A percentile compares a stretch with the other conserved stretches of the same genome.
phyloP scores from a whole-genome alignment of 2,888 invertebrate genomes.

The Penaeus monodon region DNA sequence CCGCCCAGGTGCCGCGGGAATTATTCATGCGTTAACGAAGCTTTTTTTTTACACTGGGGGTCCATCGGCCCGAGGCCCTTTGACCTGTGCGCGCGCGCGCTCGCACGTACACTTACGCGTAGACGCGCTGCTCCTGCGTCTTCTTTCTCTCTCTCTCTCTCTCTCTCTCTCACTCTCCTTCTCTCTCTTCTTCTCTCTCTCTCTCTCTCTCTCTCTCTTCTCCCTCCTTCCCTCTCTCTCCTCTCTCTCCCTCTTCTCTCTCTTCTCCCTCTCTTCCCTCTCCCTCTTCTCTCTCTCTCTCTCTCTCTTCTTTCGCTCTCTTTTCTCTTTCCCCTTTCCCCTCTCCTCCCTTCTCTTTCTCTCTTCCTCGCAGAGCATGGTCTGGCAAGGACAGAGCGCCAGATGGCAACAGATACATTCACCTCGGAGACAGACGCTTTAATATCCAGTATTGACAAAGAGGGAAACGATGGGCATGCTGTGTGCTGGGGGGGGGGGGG shows the following conservation, averaged over 20 bases:
- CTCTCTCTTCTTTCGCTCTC: too few relatives aligned
- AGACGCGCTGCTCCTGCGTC: not conserved
- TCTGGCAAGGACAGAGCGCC: too few relatives aligned
- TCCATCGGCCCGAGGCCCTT: too few relatives aligned
- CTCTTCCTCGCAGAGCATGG: too few relatives aligned
- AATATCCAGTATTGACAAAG: too few relatives aligned
- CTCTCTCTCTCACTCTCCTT: not conserved
- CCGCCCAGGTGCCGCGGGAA: not conserved
- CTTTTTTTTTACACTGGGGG: too few relatives aligned
- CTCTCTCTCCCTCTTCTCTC: not conserved
- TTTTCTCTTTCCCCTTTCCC: not conserved
- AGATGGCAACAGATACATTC: too few relatives aligned
- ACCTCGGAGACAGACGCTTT: too few relatives aligned
- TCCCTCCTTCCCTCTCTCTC: slow-evolving; percentile 8
- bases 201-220: slow-evolving; percentile 30
- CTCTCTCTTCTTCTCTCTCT: slow-evolving; percentile 24
- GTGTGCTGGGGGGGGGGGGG: too few relatives aligned
- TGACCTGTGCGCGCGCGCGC: not conserved
- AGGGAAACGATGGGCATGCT: too few relatives aligned
- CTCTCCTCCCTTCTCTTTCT: not conserved
- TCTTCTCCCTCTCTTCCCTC: not conserved
- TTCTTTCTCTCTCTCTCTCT: not conserved
- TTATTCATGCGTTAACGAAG: too few relatives aligned
- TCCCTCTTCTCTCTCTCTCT: not conserved
- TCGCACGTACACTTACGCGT: not conserved